These are phyloP conservation scores for Sceloporus undulatus DNA, from an alignment of 2,113 vertebrate genomes.

Conservation along the genomic window DNA sequence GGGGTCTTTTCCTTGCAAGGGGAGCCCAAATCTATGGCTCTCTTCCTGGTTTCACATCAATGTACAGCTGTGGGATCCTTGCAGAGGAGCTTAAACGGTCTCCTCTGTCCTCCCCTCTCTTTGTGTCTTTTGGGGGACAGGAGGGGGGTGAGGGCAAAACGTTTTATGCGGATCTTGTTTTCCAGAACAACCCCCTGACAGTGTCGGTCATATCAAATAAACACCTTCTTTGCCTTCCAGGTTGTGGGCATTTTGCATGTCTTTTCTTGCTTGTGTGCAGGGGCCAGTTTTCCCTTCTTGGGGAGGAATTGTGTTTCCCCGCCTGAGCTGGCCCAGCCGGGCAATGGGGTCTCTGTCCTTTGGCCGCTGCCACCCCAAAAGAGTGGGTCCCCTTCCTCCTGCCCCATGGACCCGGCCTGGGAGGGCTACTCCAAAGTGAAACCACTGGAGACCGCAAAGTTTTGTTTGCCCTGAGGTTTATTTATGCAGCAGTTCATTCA, in stretches of 20 bases:
- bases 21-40: too few relatives aligned
- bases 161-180: slow-evolving; percentile 83
- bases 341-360: too few relatives aligned
- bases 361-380: too few relatives aligned
- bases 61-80: slow-evolving; percentile 77
- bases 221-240: slow-evolving; percentile 77
- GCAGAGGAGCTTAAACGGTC: slow-evolving; percentile 47
- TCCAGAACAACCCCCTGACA: slow-evolving; percentile 71
- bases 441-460: not conserved
- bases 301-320: too few relatives aligned
- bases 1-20: too few relatives aligned
- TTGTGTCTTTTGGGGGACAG: too few relatives aligned
- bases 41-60: not conserved
- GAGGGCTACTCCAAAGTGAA: too few relatives aligned
- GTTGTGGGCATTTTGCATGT: slow-evolving; percentile 23
- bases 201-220: slow-evolving; percentile 76
- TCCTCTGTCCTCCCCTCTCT: too few relatives aligned
- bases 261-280: slow-evolving; percentile 22
- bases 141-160: slow-evolving; percentile 53
- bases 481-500: not conserved
- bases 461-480: not conserved
- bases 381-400: not conserved
- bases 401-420: not conserved
- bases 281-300: too few relatives aligned
- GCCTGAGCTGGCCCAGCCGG: too few relatives aligned